Conservation (phyloP, 2,797 vertebrate genomes). For the Chanos chanos region DNA sequence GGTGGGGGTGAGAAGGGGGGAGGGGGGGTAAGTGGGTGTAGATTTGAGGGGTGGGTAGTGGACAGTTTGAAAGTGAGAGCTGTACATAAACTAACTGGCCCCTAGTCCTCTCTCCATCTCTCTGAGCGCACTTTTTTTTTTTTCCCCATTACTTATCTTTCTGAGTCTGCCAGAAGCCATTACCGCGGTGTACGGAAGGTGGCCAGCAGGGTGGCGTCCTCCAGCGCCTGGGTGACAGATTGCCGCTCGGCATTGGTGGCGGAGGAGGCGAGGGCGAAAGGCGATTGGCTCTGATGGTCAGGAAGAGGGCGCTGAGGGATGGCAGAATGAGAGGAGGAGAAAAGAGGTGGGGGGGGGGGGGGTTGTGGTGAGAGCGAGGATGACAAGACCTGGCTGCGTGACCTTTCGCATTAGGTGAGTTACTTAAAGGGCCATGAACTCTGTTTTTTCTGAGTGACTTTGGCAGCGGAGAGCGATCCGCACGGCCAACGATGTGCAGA, state of each 20-base stretch:
- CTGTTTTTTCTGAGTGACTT: conserved; percentile 66
- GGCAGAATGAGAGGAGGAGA: conserved; percentile 70
- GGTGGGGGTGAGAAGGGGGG: conserved; percentile 48
- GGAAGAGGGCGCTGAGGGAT: conserved; percentile 85
- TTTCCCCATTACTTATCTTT: conserved; percentile 69
- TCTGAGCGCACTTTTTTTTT: conserved; percentile 47
- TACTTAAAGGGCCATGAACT: conserved; percentile 71
- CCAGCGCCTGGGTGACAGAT: conserved; percentile 96
- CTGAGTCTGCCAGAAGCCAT: conserved; percentile 96
- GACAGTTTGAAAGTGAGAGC: conserved; percentile 62
- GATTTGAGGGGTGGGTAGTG: conserved; percentile 65
- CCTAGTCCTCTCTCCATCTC: conserved; percentile 37
- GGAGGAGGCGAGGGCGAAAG: conserved; percentile 83
- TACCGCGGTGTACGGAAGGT: conserved; percentile 95
- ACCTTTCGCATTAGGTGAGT: conserved; percentile 71
- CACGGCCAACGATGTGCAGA: conserved; percentile 54
- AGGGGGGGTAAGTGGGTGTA: not conserved
- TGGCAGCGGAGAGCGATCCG: conserved; percentile 63
- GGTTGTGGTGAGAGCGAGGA: conserved; percentile 58
- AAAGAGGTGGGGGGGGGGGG: conserved; percentile 38
- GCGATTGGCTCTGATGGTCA: conserved; percentile 90
- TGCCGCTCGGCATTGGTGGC: conserved; percentile 90
- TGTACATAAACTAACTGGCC: conserved; percentile 71
- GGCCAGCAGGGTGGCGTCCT: conserved; percentile 92
- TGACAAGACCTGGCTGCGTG: conserved; percentile 76